Percentiles rank a stretch among this genome's conserved stretches.
Conservation (phyloP, 2,797 vertebrate species). For the Alca torda region DNA sequence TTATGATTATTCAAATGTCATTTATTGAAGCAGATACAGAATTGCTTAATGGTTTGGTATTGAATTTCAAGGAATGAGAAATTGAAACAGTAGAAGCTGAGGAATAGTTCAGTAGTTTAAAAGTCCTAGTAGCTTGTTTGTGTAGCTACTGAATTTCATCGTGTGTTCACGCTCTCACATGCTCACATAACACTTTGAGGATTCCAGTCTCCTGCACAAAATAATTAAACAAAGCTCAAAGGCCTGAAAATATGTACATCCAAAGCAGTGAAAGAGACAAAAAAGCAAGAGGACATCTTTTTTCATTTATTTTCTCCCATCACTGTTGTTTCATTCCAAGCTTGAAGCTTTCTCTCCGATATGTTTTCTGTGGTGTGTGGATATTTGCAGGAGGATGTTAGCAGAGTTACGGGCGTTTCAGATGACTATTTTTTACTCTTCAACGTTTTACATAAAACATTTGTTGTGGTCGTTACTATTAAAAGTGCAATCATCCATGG, state of each 20-base stretch:
- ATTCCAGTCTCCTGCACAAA: not conserved
- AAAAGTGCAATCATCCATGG: not conserved
- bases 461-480: not conserved
- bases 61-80: not conserved
- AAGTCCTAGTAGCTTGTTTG: not conserved
- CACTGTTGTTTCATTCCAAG: not conserved
- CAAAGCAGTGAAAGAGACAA: not conserved
- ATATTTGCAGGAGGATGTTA: not conserved
- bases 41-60: not conserved
- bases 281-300: not conserved
- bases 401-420: not conserved
- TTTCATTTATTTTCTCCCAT: not conserved
- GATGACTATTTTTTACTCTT: not conserved
- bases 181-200: not conserved
- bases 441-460: not conserved
- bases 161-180: not conserved
- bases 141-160: not conserved
- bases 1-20: not conserved
- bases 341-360: not conserved
- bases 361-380: not conserved
- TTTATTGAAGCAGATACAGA: not conserved
- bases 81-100: not conserved
- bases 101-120: not conserved
- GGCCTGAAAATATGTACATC: not conserved
- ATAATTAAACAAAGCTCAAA: not conserved